Conservation (phyloP, 2,113 vertebrate genomes). For the Acrocephalus kingi region DNA sequence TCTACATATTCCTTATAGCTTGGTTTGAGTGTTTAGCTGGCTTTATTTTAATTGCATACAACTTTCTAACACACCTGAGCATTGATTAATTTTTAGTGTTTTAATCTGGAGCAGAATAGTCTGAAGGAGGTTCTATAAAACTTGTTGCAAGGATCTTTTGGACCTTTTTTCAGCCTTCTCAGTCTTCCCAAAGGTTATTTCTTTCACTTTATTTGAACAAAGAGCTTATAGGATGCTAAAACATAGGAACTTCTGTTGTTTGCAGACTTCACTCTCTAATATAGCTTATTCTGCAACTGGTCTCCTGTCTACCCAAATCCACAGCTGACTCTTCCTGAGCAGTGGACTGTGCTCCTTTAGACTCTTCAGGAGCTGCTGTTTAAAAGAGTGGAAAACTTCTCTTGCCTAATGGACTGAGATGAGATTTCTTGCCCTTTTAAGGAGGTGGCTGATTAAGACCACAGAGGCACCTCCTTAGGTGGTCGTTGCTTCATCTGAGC, state of each 20-base stretch:
- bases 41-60: neutral
- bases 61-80: neutral
- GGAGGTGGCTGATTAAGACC: conserved; percentile 65
- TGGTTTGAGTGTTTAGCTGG: neutral
- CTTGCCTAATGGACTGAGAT: conserved; percentile 50
- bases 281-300: neutral
- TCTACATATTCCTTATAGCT: neutral
- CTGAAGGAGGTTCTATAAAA: neutral
- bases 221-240: neutral
- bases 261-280: neutral
- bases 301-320: neutral
- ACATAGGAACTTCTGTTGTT: neutral
- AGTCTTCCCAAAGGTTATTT: neutral
- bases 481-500: conserved; percentile 56
- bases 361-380: conserved; percentile 48
- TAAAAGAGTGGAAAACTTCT: conserved; percentile 61
- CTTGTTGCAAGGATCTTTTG: neutral
- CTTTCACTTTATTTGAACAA: neutral
- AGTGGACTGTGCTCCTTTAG: neutral
- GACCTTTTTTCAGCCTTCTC: neutral
- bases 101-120: neutral
- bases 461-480: conserved; percentile 72
- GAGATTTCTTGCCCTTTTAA: conserved; percentile 47
- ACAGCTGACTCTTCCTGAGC: neutral
- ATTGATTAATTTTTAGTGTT: neutral